Evolutionary conservation across 2,113 vertebrate genomes (phyloP).

Genomic region (Ginglymostoma cirratum): DNA sequence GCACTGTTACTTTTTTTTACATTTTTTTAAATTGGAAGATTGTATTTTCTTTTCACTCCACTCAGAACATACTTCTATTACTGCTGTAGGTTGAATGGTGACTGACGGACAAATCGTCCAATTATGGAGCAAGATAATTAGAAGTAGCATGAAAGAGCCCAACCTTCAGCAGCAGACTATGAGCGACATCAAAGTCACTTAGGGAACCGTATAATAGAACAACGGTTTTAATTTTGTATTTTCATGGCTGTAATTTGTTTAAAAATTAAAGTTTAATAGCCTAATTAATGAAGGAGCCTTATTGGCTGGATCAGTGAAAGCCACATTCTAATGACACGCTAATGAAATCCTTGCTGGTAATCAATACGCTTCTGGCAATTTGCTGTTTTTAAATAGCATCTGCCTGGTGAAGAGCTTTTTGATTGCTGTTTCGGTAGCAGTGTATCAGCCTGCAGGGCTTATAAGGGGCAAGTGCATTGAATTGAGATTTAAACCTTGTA

Average conservation of each 20-base stretch:
- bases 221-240: neutral
- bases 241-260: constrained; percentile 30
- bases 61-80: neutral
- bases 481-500: constrained; percentile 6
- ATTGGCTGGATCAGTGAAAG: neutral
- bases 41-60: neutral
- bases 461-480: neutral
- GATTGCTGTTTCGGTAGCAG: neutral
- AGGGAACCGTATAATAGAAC: neutral
- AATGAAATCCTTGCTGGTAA: constrained; percentile 9
- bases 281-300: neutral
- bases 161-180: neutral
- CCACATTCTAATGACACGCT: neutral
- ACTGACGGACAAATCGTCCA: too few relatives aligned
- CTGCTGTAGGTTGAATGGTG: neutral
- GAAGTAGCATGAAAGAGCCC: neutral
- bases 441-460: neutral
- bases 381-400: neutral
- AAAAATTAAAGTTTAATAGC: constrained; percentile 17
- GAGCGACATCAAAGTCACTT: neutral
- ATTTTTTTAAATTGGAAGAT: neutral
- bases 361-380: constrained; percentile 20
- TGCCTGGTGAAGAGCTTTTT: neutral
- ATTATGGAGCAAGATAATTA: neutral
- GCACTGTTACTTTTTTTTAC: neutral